Percentiles rank a stretch among this genome's conserved stretches.
These are phyloP conservation scores for Leptinotarsa rubiginosa DNA, from an alignment of 2,888 invertebrate species.

Conservation along the genomic window DNA sequence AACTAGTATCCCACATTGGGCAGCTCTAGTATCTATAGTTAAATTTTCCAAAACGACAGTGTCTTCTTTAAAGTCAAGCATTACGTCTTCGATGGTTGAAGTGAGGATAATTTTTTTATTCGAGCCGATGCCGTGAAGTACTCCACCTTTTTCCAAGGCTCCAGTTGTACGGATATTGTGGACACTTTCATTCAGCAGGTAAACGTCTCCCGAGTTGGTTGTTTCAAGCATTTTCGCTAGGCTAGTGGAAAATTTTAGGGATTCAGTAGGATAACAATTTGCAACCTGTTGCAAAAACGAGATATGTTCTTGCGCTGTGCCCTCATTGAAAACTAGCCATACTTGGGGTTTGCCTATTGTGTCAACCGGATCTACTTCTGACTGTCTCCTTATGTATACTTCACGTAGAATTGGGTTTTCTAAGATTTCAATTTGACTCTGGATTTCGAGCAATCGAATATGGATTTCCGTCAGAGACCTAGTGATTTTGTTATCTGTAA, in stretches of 20 bases:
- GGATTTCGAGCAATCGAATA: conserved; percentile 70
- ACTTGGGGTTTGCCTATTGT: conserved; percentile 50
- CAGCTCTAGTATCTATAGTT: conserved; percentile 68
- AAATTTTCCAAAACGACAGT: conserved; percentile 69
- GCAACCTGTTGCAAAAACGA: conserved; percentile 65
- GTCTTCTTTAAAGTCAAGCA: conserved; percentile 70
- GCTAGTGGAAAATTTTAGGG: conserved; percentile 64
- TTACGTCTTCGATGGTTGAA: conserved; percentile 67
- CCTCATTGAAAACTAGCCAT: conserved; percentile 68
- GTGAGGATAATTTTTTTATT: conserved; percentile 58
- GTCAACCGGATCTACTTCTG: conserved; percentile 42
- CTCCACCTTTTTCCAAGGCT: conserved; percentile 69
- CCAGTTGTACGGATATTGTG: conserved; percentile 69
- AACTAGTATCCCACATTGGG: conserved; percentile 65
- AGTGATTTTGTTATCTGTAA: conserved; percentile 55
- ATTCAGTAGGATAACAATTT: conserved; percentile 60
- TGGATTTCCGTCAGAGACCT: conserved; percentile 70
- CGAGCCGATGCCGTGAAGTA: conserved; percentile 56
- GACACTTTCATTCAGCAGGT: conserved; percentile 68
- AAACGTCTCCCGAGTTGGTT: conserved; percentile 66
- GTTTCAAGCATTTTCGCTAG: conserved; percentile 64
- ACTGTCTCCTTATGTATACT: conserved; percentile 61
- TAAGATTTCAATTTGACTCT: conserved; percentile 71
- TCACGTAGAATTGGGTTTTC: conserved; percentile 72
- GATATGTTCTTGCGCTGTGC: conserved; percentile 66